Evolutionary conservation across 2,797 vertebrate species (phyloP).

Genomic region (Spatula versicolor): DNA sequence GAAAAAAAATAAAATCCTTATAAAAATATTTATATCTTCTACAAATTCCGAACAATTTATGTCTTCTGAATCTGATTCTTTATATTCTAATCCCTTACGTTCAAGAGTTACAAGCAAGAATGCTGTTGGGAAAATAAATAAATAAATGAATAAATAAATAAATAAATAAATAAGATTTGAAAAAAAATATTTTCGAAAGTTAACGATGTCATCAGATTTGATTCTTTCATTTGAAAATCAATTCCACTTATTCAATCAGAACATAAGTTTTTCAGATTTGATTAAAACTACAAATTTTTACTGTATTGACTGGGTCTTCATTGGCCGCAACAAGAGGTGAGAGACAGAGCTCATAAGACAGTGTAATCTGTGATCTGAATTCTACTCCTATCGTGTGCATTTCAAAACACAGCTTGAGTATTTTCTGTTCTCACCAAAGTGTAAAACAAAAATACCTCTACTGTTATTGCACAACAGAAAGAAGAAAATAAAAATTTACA

Average conservation of each 20-base stretch:
- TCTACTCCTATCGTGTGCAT: background rate
- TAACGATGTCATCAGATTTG: background rate
- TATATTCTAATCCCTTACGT: background rate
- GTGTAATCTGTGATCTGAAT: background rate
- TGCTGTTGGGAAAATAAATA: background rate
- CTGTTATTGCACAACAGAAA: background rate
- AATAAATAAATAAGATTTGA: background rate
- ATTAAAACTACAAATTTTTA: background rate
- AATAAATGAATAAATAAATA: too few relatives aligned
- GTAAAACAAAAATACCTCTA: background rate
- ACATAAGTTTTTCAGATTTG: rapidly evolving
- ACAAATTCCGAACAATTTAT: rapidly evolving
- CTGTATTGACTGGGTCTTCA: background rate
- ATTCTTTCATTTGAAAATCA: background rate
- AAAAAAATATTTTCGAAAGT: background rate
- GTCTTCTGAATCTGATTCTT: background rate
- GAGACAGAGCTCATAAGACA: rapidly evolving
- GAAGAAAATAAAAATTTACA: background rate
- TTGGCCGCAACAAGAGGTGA: rapidly evolving
- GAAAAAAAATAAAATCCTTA: background rate
- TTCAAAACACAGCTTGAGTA: background rate
- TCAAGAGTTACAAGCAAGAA: background rate
- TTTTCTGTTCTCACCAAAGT: background rate
- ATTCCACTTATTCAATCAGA: background rate
- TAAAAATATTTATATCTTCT: background rate